These are phyloP conservation scores for Larimichthys polyactis DNA, from an alignment of 2,113 vertebrate species.

Conservation along the genomic window DNA sequence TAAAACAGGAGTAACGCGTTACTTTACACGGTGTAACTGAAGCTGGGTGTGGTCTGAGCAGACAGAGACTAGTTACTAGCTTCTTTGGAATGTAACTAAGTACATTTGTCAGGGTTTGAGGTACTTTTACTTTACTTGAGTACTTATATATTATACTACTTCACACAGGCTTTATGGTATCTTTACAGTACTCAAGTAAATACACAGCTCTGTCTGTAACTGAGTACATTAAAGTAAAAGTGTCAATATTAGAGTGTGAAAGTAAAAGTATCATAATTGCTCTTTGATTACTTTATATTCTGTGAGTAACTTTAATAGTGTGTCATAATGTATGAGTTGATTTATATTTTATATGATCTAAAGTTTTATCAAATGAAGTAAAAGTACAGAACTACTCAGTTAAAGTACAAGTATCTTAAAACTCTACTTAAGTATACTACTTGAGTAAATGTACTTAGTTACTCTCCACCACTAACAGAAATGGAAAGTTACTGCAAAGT, in stretches of 20 bases:
- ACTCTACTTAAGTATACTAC: background rate
- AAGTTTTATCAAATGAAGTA: background rate
- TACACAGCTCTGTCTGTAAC: too few relatives aligned
- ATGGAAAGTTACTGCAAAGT: too few relatives aligned
- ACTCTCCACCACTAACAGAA: background rate
- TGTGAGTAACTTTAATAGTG: too few relatives aligned
- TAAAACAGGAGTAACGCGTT: constrained; percentile 16
- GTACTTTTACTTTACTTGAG: too few relatives aligned
- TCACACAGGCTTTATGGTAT: too few relatives aligned
- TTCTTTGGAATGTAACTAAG: background rate
- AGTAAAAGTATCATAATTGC: too few relatives aligned
- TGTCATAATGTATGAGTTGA: background rate
- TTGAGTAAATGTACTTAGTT: background rate
- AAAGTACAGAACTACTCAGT: background rate
- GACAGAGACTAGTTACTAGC: too few relatives aligned
- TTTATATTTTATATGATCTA: too few relatives aligned
- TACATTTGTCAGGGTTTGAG: background rate
- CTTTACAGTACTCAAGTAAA: too few relatives aligned
- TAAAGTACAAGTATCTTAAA: background rate
- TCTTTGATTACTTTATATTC: too few relatives aligned
- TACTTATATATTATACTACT: too few relatives aligned
- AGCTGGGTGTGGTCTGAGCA: background rate
- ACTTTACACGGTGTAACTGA: background rate
- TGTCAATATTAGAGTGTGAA: too few relatives aligned
- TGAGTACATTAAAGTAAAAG: background rate